These are phyloP conservation scores for Sternarchorhynchus goeldii DNA, from an alignment of 2,797 vertebrate species.

Conservation along the genomic window DNA sequence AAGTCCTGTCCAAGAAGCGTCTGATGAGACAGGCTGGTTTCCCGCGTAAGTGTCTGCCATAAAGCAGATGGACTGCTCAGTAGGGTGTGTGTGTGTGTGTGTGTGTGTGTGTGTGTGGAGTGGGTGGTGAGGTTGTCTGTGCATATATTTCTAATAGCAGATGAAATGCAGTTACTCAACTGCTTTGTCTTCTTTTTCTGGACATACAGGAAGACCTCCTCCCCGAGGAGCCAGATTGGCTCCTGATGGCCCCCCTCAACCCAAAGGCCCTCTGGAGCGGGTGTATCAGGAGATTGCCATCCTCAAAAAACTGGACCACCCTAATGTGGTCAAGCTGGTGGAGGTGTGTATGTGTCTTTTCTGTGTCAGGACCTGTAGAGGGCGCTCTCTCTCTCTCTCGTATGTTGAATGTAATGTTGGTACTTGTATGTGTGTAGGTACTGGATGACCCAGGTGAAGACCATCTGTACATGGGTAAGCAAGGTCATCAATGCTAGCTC, in stretches of 20 bases:
- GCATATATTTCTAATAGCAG: conserved; percentile 18
- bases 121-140: conserved; percentile 13
- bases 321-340: conserved; percentile 96
- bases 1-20: conserved; percentile 97
- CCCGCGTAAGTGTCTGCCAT: conserved; percentile 86
- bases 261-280: conserved; percentile 90
- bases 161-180: neutral
- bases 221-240: conserved; percentile 85
- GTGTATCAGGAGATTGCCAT: conserved; percentile 99
- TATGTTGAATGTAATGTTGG: neutral
- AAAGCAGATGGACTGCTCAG: conserved; percentile 61
- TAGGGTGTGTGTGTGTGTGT: conserved; percentile 46
- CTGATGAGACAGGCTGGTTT: conserved; percentile 97
- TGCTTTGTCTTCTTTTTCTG: conserved; percentile 32
- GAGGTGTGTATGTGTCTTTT: conserved; percentile 76
- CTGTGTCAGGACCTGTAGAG: neutral
- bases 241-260: conserved; percentile 82
- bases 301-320: conserved; percentile 96
- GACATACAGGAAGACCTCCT: conserved; percentile 85
- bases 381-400: neutral
- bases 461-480: conserved; percentile 98
- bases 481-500: conserved; percentile 42
- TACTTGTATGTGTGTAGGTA: conserved; percentile 75
- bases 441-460: conserved; percentile 97
- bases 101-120: conserved; percentile 34